These are phyloP conservation scores for Drosophila antonietae DNA, from an alignment of 2,888 invertebrate species.

Conservation along the genomic window DNA sequence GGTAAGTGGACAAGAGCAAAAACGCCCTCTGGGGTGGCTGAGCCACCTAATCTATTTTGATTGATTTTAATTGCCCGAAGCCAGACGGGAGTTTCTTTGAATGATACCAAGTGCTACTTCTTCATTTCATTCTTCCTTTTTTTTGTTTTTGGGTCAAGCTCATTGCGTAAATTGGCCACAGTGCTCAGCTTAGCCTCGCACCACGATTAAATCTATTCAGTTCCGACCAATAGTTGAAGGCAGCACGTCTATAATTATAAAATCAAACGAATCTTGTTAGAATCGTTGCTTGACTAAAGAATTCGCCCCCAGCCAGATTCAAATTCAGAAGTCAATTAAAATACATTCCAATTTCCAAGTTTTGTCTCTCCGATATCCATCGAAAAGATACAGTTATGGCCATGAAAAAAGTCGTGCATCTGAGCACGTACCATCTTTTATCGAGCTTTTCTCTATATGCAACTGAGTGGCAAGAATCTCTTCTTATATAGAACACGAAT, in stretches of 20 bases:
- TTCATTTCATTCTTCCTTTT: not conserved
- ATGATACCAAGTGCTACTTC: conserved; percentile 23
- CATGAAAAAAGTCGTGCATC: too few species aligned
- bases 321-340: not conserved
- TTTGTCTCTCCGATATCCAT: too few species aligned
- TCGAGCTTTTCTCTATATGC: too few species aligned
- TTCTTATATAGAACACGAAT: not conserved
- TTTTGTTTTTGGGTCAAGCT: conserved; percentile 67
- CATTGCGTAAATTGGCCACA: conserved; percentile 55
- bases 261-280: conserved; percentile 1
- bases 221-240: not conserved
- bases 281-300: not conserved
- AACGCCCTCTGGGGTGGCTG: conserved; percentile 21
- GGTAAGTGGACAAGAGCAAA: conserved; percentile 87
- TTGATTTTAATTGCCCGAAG: conserved; percentile 72
- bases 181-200: conserved; percentile 16
- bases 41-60: conserved; percentile 51
- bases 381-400: too few species aligned
- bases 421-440: too few species aligned
- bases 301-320: not conserved
- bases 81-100: conserved; percentile 38
- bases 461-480: too few species aligned
- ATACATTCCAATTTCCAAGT: not conserved
- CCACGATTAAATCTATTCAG: not conserved
- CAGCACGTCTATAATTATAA: not conserved